These are phyloP conservation scores for Pantelozetes paolii DNA, from an alignment of 2,888 invertebrate species.

Conservation along the genomic window DNA sequence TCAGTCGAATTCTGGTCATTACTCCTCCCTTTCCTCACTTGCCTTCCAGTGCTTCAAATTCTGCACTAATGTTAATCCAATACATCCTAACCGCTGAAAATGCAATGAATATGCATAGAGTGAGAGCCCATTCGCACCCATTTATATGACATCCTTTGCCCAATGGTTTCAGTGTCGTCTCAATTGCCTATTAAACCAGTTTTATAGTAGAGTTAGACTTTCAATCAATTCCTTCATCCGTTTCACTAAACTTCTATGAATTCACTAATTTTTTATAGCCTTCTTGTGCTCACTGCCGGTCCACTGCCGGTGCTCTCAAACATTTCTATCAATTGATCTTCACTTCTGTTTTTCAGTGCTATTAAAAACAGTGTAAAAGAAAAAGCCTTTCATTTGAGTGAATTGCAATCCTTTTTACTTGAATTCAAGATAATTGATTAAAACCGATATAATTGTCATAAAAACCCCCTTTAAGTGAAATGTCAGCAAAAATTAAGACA, in stretches of 20 bases:
- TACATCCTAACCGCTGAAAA: not conserved
- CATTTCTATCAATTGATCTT: no score
- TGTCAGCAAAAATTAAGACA: not conserved
- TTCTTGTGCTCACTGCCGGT: no score
- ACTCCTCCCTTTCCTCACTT: slow-evolving; percentile 34
- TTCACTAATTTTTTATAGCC: not conserved
- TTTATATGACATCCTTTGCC: slow-evolving; percentile 21
- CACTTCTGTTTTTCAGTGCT: no score
- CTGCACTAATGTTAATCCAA: not conserved
- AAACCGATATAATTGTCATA: no score
- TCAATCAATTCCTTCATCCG: not conserved
- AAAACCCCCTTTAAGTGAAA: not conserved
- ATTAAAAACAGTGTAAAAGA: no score
- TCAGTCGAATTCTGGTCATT: slow-evolving; percentile 30
- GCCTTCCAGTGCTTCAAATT: slow-evolving; percentile 6
- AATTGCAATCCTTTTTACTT: not conserved
- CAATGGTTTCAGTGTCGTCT: not conserved
- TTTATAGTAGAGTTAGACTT: slow-evolving; percentile 4
- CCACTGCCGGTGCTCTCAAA: no score
- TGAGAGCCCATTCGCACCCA: slow-evolving; percentile 1
- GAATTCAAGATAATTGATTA: no score
- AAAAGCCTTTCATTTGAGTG: no score
- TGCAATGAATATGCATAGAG: not conserved
- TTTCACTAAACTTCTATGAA: not conserved
- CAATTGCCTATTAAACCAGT: slow-evolving; percentile 30